phyloP scores from a whole-genome alignment of 2,888 invertebrate genomes.

The Nezara viridula region DNA sequence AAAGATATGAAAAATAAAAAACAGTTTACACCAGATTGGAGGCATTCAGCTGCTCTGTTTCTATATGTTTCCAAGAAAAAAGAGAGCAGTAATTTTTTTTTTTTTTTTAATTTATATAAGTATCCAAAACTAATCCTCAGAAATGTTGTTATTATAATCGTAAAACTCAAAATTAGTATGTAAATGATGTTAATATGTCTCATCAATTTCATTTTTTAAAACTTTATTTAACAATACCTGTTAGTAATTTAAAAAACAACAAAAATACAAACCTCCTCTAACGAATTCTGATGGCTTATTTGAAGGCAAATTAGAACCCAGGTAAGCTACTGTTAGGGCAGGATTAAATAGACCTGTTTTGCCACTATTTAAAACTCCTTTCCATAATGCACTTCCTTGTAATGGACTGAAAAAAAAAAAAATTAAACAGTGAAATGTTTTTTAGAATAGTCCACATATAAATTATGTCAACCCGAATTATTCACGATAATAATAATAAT shows the following conservation, averaged over 20 bases:
- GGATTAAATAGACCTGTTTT: conserved; percentile 96
- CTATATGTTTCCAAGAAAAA: too few relatives aligned
- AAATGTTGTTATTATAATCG: too few relatives aligned
- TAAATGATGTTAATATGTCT: neutral
- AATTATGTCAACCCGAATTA: too few relatives aligned
- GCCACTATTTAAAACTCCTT: conserved; percentile 89
- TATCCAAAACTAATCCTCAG: too few relatives aligned
- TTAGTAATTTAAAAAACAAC: neutral
- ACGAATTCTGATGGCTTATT: conserved; percentile 72
- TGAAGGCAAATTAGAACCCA: conserved; percentile 81
- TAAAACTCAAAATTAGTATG: neutral
- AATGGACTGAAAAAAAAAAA: conserved; percentile 71
- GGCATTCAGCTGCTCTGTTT: too few relatives aligned
- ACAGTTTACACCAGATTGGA: too few relatives aligned
- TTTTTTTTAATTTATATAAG: too few relatives aligned
- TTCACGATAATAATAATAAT: too few relatives aligned
- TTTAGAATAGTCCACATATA: neutral
- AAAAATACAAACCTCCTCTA: conserved; percentile 68
- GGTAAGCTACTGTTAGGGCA: conserved; percentile 87
- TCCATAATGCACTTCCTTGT: conserved; percentile 79
- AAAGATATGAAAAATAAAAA: too few relatives aligned
- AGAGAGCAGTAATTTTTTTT: too few relatives aligned
- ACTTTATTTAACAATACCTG: neutral
- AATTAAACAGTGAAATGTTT: neutral
- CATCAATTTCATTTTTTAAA: neutral